A percentile compares a stretch with the other conserved stretches of the same genome.
These are phyloP conservation scores for Apamea sordens DNA, from an alignment of 2,888 invertebrate genomes.

Conservation along the genomic window DNA sequence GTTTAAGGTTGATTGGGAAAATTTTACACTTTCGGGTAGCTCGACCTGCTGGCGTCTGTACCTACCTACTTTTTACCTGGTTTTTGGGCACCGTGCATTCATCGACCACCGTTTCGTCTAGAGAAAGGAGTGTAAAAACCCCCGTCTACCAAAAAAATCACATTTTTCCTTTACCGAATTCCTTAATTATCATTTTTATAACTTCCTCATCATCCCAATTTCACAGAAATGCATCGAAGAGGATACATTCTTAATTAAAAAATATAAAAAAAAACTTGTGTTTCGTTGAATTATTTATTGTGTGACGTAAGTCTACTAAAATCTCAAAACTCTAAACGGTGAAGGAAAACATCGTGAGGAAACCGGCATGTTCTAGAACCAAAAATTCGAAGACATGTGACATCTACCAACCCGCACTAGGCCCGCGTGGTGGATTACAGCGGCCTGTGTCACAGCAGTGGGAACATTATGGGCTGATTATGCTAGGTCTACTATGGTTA, in stretches of 20 bases:
- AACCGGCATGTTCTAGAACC: neutral
- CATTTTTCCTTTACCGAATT: slow-evolving; percentile 15
- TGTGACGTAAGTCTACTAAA: neutral
- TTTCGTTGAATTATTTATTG: neutral
- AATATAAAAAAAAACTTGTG: no score
- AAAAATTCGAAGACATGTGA: no score
- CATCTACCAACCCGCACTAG: no score
- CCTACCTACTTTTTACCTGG: neutral
- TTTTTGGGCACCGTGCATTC: neutral
- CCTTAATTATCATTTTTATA: neutral
- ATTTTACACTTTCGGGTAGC: no score
- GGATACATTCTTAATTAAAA: slow-evolving; percentile 7
- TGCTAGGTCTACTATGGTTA: no score
- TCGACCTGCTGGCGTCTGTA: no score
- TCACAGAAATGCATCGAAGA: neutral
- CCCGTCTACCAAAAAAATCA: neutral
- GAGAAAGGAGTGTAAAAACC: slow-evolving; percentile 30
- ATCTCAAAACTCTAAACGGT: neutral
- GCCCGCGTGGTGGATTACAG: no score
- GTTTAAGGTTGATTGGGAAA: no score
- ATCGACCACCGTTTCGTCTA: neutral
- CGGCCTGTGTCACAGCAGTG: no score
- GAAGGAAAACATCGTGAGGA: neutral
- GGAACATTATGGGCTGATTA: no score
- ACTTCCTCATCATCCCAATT: neutral